Evolutionary conservation across 1,140 invertebrate genomes (phyloP).

Genomic region (Lutraria rhynchaena): DNA sequence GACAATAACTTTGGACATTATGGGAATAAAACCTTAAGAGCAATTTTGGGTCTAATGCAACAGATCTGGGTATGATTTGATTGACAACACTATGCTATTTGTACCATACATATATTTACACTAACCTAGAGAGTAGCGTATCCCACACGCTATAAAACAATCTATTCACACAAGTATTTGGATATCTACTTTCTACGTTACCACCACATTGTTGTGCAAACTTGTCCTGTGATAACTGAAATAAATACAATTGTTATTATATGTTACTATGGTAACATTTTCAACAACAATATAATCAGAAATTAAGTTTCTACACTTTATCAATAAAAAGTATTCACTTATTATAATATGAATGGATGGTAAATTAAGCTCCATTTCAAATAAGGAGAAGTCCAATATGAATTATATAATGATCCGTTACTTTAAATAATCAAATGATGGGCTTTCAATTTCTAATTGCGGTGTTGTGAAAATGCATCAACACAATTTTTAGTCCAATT

Average conservation of each 20-base stretch:
- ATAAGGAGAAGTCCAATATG: neutral
- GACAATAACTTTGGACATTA: no score
- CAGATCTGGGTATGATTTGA: no score
- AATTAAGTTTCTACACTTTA: neutral
- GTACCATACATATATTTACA: neutral
- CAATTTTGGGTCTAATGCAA: neutral
- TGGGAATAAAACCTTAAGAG: neutral
- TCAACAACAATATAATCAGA: neutral
- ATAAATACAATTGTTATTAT: conserved; percentile 1
- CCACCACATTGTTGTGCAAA: conserved; percentile 51
- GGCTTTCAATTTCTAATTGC: no score
- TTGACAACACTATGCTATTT: no score
- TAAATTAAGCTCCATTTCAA: neutral
- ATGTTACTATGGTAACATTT: neutral
- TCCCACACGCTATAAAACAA: conserved; percentile 59
- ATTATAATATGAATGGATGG: neutral
- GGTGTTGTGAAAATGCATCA: no score
- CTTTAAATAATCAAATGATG: no score
- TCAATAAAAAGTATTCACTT: neutral
- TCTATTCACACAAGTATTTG: conserved; percentile 60
- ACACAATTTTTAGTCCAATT: no score
- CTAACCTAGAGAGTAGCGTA: conserved; percentile 55
- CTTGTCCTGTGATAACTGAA: conserved; percentile 61
- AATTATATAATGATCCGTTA: neutral
- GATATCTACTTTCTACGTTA: conserved; percentile 58